Base-by-base conservation (phyloP, 2,797 vertebrate genomes). In the Anomalospiza imberbis region DNA sequence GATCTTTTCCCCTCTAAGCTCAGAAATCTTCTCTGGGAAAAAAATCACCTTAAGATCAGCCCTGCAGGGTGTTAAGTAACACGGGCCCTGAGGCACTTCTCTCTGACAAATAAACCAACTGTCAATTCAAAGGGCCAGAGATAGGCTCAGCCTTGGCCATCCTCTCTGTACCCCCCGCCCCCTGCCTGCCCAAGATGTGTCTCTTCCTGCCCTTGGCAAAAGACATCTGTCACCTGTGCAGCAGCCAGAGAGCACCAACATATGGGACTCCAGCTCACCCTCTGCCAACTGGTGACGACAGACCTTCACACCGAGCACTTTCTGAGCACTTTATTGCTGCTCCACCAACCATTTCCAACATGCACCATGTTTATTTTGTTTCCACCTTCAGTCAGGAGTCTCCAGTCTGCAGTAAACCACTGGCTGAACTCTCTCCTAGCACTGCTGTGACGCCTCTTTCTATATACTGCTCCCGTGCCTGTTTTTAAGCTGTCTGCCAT, bases 401-500 rank as follows among this genome's bases (percentile, higher is more conserved):
- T 92, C 89, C 34, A 47, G 2, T 20, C 94, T 89, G 88, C 84
- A 95, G 74, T 92, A 95, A 97, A 94, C 71, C 85, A 94, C 63
- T 83, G 95, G 62, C 91, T 96, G 95, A 94, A 90, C 85, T 74
- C 84, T 92, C 75, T 89, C 85, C 80, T 32, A 85, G 75, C 79
- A 38, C 66, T 62, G 80, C 92, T 70, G 63, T 63, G 88, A 91
- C 2, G 28, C 55, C 70, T 89, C 22, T 53, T 80, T 88, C 87
- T 89, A 19, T 89, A 44, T 53, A 96, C 83, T 91, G 78, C 67
- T 92, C 91, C 94, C 47, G 2, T 36, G 82, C 29, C 85, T 95
- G 63, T 81, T 97, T 96, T 96, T 91, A 97, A 97, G 91, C 90
- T 96, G 92, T 78, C 94, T 95, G 78, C 91, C 93, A 84, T 74